A percentile compares a stretch with the other conserved stretches of the same genome.
Conservation (phyloP, 2,113 vertebrate species). For the Nerophis lumbriciformis region DNA sequence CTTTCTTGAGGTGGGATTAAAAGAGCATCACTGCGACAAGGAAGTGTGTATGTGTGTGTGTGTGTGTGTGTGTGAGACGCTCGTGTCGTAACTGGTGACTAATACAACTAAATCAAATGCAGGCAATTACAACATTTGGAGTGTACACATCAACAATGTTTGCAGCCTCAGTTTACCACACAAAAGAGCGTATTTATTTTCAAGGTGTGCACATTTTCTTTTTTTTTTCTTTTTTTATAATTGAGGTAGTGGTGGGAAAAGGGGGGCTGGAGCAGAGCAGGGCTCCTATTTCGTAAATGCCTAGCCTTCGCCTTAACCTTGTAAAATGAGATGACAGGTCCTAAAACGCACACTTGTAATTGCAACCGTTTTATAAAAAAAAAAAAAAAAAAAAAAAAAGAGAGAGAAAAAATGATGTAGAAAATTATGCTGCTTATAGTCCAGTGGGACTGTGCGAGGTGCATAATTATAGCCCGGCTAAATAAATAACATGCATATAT, state of each 20-base stretch:
- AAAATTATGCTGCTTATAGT: slow-evolving; percentile 59
- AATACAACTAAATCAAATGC: not conserved
- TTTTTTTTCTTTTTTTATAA: no score
- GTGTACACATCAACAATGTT: slow-evolving; percentile 17
- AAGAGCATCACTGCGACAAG: slow-evolving; percentile 37
- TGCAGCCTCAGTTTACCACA: slow-evolving; percentile 15
- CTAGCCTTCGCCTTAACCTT: slow-evolving; percentile 66
- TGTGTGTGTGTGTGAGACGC: slow-evolving; percentile 32
- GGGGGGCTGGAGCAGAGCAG: slow-evolving; percentile 12
- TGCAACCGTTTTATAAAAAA: slow-evolving; percentile 57
- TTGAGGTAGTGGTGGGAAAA: slow-evolving; percentile 30
- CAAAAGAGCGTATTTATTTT: slow-evolving; percentile 49
- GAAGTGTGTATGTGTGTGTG: slow-evolving; percentile 41
- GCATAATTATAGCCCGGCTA: slow-evolving; percentile 61
- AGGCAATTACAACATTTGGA: not conserved
- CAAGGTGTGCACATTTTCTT: slow-evolving; percentile 38
- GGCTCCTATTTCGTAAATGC: slow-evolving; percentile 60
- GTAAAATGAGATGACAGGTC: slow-evolving; percentile 67
- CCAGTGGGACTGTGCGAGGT: slow-evolving; percentile 58
- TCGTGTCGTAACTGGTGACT: not conserved
- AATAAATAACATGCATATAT: slow-evolving; percentile 60
- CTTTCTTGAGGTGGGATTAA: slow-evolving; percentile 6
- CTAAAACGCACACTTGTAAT: slow-evolving; percentile 65
- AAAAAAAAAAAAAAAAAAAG: slow-evolving; percentile 28
- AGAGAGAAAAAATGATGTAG: slow-evolving; percentile 32